Conservation (phyloP, 2,113 vertebrate genomes). For the Melanocharis versteri region DNA sequence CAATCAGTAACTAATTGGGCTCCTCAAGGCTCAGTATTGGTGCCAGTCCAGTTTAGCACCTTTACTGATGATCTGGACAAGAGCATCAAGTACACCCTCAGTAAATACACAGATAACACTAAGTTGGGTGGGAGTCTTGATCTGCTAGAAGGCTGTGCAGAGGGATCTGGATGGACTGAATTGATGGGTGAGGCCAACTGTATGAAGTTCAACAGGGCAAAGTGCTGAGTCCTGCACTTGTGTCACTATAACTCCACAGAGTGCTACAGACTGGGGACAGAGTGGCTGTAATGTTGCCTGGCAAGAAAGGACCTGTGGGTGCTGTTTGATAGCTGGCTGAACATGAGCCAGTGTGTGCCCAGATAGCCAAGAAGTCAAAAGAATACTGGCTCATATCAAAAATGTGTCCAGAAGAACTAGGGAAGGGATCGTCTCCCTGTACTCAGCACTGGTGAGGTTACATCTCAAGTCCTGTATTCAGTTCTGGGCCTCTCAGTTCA, state of each 20-base stretch:
- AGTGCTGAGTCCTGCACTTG: neutral
- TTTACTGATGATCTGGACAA: rapidly evolving
- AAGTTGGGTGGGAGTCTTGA: too few relatives aligned
- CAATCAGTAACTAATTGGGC: neutral
- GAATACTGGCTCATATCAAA: neutral
- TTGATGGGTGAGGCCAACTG: neutral
- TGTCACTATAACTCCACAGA: neutral
- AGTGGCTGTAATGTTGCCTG: neutral
- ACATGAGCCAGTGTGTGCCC: neutral
- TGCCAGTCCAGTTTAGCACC: neutral
- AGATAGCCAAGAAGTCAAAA: neutral
- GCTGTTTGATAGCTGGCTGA: neutral
- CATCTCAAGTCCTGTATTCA: neutral
- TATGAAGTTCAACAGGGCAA: neutral
- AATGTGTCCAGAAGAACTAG: neutral
- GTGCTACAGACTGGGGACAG: rapidly evolving
- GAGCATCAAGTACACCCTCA: neutral
- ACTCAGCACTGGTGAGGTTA: neutral
- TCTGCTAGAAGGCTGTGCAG: neutral
- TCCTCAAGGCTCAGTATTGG: neutral
- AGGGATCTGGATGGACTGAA: neutral
- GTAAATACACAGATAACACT: too few relatives aligned
- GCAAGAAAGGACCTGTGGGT: neutral
- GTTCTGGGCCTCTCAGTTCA: neutral
- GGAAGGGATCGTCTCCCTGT: neutral